Base-by-base conservation (phyloP, 2,113 vertebrate genomes). In the Theristicus caerulescens region DNA sequence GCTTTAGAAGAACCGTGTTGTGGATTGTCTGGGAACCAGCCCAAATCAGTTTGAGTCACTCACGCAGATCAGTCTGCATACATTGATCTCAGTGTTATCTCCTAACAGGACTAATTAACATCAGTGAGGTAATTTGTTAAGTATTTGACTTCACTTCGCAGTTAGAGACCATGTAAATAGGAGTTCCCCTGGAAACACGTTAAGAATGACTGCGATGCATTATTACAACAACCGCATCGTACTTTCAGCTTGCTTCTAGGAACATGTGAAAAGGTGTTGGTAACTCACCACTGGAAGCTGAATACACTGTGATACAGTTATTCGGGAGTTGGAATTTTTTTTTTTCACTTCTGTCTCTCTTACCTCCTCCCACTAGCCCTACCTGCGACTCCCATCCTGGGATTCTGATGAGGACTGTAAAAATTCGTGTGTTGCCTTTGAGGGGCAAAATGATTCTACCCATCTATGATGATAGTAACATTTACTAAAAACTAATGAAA, bases 401-500 rank as follows among this genome's bases (percentile, higher is more conserved):
- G 64, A 61, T 91, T 83, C 58, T 55, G 62, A 70, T 82, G 81
- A 96, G 89, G 59, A 80, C 91, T 88, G 85, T 82, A 78, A 91
- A 91, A 83, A 70, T 57, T 24, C 55, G 15, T 25, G 29, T 79
- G 79, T 52, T 87, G 79, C 58, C 86, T 90, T 92, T 93, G 73
- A 87, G 91, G 91, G 82, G 74, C 79, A 79, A 92, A 97, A 86
- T 57, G 6, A 88, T 81, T 38, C 64, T 93, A 47, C 86, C 72
- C 96, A 82, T 97, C 83, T 66, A 16, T 84, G 95, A 96, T 96
- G 97, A 96, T 70, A 97, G 96, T 95, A 97, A 96, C 66, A 36
- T 95, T 93, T 54, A 64, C 86, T 91, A 76, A 83, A 93, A 93
- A 58, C 90, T 94, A 96, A 93, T 98, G 97, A 98, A 98, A 98